Conservation (phyloP, 1,140 invertebrate species). For the Caenorhabditis inopinata region DNA sequence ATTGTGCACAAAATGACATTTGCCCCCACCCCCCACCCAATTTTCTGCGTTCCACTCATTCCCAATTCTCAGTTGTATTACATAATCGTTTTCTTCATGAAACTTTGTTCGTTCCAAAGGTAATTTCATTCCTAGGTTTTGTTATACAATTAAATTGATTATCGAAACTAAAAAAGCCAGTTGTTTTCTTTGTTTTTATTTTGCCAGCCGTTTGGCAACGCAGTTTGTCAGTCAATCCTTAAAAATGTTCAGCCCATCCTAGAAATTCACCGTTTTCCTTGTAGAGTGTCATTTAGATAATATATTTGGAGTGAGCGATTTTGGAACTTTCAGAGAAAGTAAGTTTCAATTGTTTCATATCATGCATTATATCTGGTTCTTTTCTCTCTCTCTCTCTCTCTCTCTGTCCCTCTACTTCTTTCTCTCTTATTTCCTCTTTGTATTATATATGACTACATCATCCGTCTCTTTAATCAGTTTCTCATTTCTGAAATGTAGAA, state of each 20-base stretch:
- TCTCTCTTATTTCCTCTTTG: too few relatives aligned
- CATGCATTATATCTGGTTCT: constrained; percentile 30
- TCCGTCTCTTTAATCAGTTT: too few relatives aligned
- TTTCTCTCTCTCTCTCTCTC: background rate
- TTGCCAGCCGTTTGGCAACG: background rate
- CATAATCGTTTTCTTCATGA: background rate
- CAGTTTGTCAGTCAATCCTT: background rate
- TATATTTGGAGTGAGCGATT: constrained; percentile 2
- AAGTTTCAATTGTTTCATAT: constrained; percentile 29
- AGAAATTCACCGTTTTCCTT: background rate
- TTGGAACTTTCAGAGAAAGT: background rate
- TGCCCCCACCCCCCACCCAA: background rate
- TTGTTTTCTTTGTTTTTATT: background rate
- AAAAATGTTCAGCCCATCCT: background rate
- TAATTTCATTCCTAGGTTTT: background rate
- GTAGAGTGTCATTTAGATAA: constrained; percentile 17
- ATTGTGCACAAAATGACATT: constrained; percentile 31
- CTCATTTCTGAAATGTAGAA: too few relatives aligned
- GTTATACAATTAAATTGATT: constrained; percentile 30
- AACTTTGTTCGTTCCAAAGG: background rate
- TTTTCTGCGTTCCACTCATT: background rate
- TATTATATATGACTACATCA: too few relatives aligned
- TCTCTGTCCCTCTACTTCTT: background rate
- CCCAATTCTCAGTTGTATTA: background rate
- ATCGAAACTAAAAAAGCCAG: background rate